Conservation (phyloP, 2,888 invertebrate genomes). For the Drosophila formosana region DNA sequence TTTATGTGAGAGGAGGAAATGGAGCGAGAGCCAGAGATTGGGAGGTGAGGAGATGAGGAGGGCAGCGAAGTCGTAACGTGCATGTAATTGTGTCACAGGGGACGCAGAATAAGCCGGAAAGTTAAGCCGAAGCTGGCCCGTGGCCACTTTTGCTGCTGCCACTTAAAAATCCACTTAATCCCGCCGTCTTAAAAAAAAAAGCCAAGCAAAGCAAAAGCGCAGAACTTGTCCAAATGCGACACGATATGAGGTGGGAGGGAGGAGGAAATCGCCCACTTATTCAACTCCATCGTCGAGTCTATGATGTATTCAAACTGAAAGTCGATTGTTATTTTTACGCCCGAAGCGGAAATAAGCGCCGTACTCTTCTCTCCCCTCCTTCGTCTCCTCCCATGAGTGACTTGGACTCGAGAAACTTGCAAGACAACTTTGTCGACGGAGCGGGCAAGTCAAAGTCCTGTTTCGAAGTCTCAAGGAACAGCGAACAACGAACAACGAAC, state of each 20-base stretch:
- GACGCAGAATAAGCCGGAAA: constrained; percentile 55
- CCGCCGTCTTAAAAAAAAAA: constrained; percentile 58
- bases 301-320: constrained; percentile 79
- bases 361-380: constrained; percentile 15
- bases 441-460: constrained; percentile 58
- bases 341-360: constrained; percentile 72
- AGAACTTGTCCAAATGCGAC: constrained; percentile 19
- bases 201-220: constrained; percentile 35
- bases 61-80: constrained; percentile 51
- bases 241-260: neutral
- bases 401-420: constrained; percentile 52
- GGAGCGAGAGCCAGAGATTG: neutral
- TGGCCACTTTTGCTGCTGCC: constrained; percentile 78
- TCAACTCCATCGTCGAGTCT: constrained; percentile 14
- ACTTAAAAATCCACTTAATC: constrained; percentile 80
- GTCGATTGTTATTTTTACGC: constrained; percentile 80
- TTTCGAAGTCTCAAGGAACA: constrained; percentile 43
- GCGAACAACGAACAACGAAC: constrained; percentile 11
- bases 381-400: constrained; percentile 1
- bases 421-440: constrained; percentile 66
- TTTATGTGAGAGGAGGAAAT: constrained; percentile 34
- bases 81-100: constrained; percentile 76
- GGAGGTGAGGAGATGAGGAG: neutral
- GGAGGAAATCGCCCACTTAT: neutral
- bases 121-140: constrained; percentile 67